phyloP scores from a whole-genome alignment of 2,113 vertebrate species.

The Rutilus rutilus region DNA sequence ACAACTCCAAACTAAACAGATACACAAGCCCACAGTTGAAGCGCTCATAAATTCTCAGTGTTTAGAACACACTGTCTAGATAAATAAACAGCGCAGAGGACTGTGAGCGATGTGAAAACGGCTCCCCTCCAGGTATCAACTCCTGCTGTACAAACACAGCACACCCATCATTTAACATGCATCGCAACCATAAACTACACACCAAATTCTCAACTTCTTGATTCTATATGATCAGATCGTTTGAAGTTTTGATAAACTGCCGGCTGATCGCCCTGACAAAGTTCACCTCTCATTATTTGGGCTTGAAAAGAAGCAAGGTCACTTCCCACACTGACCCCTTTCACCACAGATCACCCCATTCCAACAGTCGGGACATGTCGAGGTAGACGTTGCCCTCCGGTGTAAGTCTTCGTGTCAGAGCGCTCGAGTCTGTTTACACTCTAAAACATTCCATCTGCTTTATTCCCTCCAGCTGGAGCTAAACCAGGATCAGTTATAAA shows the following conservation, averaged over 20 bases:
- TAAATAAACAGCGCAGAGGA: slow-evolving; percentile 26
- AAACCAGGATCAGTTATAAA: slow-evolving; percentile 42
- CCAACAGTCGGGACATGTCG: slow-evolving; percentile 31
- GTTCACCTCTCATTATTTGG: slow-evolving; percentile 13
- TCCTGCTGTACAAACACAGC: slow-evolving; percentile 29
- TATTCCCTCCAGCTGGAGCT: slow-evolving; percentile 42
- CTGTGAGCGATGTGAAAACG: background rate
- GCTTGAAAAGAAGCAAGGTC: slow-evolving; percentile 4
- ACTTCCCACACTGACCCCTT: slow-evolving; percentile 37
- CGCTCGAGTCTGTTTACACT: slow-evolving; percentile 32
- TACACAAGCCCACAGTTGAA: background rate
- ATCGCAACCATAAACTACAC: background rate
- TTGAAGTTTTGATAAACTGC: slow-evolving; percentile 13
- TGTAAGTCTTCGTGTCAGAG: slow-evolving; percentile 34
- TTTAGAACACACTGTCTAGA: slow-evolving; percentile 24
- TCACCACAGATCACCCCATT: slow-evolving; percentile 9
- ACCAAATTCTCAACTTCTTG: background rate
- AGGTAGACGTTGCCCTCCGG: slow-evolving; percentile 24
- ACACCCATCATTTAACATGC: background rate
- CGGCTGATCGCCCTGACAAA: background rate
- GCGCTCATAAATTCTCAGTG: slow-evolving; percentile 4
- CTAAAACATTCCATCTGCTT: slow-evolving; percentile 35
- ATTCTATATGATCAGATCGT: background rate
- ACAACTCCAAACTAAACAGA: slow-evolving; percentile 7
- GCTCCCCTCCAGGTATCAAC: slow-evolving; percentile 8